Conservation (phyloP, 2,797 vertebrate species). For the Chaunax sp. region DNA sequence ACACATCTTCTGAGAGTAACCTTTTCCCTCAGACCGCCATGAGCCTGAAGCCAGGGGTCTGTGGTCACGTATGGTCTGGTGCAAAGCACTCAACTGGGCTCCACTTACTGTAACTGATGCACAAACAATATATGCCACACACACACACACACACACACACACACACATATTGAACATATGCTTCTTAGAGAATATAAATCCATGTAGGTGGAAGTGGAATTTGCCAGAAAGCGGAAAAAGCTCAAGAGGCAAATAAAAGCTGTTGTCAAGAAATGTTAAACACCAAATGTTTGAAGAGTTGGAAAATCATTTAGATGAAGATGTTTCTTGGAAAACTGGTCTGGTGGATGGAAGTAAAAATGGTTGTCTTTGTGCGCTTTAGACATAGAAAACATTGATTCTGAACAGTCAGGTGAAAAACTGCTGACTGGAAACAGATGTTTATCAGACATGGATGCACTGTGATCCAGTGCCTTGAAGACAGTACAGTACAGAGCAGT, state of each 20-base stretch:
- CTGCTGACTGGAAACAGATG: not conserved
- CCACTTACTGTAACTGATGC: conserved; percentile 21
- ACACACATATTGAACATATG: not conserved
- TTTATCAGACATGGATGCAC: too few species aligned
- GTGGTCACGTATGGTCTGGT: conserved; percentile 39
- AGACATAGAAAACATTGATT: not conserved
- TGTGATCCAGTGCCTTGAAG: not conserved
- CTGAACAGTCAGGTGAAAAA: not conserved
- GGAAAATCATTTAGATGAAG: not conserved
- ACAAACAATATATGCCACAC: not conserved
- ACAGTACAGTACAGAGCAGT: not conserved
- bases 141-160: conserved; percentile 4
- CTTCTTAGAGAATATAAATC: conserved; percentile 20
- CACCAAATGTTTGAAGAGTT: too few species aligned
- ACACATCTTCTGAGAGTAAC: conserved; percentile 52
- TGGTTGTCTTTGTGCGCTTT: not conserved
- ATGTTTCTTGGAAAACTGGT: not conserved
- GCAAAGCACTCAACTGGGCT: not conserved
- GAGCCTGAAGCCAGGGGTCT: conserved; percentile 8
- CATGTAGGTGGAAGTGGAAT: conserved; percentile 25
- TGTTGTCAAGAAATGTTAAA: conserved; percentile 17
- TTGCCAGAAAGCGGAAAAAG: conserved; percentile 4
- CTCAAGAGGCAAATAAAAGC: conserved; percentile 10
- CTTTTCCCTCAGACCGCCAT: conserved; percentile 40
- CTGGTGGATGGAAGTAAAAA: not conserved